Evolutionary conservation across 1,140 invertebrate genomes (phyloP).

Genomic region (Drosophila melanica): DNA sequence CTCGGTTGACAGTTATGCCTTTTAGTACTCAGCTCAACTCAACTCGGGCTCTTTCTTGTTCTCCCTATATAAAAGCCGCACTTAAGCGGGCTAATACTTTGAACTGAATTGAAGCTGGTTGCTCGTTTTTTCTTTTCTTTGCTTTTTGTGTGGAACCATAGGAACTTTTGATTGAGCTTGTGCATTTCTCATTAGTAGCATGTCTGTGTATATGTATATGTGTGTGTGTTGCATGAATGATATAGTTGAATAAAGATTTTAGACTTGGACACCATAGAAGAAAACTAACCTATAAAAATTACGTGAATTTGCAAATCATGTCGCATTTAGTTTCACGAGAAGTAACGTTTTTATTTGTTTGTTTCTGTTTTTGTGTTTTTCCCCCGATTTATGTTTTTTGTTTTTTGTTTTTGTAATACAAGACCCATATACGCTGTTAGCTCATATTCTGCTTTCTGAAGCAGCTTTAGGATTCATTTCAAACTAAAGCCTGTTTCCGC

Average conservation of each 20-base stretch:
- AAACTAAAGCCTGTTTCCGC: neutral
- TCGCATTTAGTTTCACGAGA: neutral
- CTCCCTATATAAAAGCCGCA: neutral
- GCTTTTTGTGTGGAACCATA: slow-evolving; percentile 40
- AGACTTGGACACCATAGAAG: neutral
- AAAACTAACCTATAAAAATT: slow-evolving; percentile 11
- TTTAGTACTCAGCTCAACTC: neutral
- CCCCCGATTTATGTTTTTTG: slow-evolving; percentile 1
- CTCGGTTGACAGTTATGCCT: slow-evolving; percentile 58
- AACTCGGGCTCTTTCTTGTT: slow-evolving; percentile 4
- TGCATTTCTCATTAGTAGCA: slow-evolving; percentile 39
- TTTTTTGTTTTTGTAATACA: neutral
- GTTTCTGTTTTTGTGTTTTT: too few species aligned
- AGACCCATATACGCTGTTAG: neutral
- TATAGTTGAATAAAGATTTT: neutral
- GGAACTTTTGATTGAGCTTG: slow-evolving; percentile 76
- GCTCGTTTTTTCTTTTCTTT: slow-evolving; percentile 5
- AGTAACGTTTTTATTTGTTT: slow-evolving; percentile 5
- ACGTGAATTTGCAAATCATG: neutral
- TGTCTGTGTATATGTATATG: slow-evolving; percentile 19
- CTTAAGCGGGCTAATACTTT: slow-evolving; percentile 7
- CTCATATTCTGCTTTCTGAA: neutral
- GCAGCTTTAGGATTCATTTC: slow-evolving; percentile 3
- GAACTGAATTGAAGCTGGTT: slow-evolving; percentile 8
- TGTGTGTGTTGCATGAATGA: slow-evolving; percentile 21